These are phyloP conservation scores for Coleophora flavipennella DNA, from an alignment of 2,888 invertebrate genomes.

Conservation along the genomic window DNA sequence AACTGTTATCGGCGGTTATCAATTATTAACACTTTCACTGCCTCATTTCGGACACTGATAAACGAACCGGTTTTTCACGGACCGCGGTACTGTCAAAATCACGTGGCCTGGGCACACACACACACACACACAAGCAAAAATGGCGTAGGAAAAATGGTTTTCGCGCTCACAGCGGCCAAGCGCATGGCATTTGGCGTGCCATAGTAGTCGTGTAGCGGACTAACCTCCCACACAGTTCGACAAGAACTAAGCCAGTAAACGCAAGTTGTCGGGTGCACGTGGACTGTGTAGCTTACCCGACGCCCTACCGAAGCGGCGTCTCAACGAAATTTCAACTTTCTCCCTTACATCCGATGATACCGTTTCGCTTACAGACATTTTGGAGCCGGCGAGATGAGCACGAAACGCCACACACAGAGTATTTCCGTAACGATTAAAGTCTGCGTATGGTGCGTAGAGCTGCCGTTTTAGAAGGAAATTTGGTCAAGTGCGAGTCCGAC, in stretches of 20 bases:
- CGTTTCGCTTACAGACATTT: conserved; percentile 45
- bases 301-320: conserved; percentile 61
- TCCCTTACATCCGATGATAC: conserved; percentile 42
- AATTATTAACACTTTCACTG: conserved; percentile 40
- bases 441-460: conserved; percentile 45
- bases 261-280: conserved; percentile 68
- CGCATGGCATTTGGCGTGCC: conserved; percentile 57
- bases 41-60: conserved; percentile 9
- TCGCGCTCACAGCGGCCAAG: conserved; percentile 42
- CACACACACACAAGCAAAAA: conserved; percentile 42
- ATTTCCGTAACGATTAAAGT: conserved; percentile 60
- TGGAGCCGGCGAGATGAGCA: conserved; percentile 46
- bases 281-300: conserved; percentile 64
- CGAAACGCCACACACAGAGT: conserved; percentile 59
- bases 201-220: conserved; percentile 65
- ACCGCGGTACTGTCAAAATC: conserved; percentile 56
- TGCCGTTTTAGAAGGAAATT: conserved; percentile 31
- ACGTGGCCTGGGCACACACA: conserved; percentile 45
- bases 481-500: no score
- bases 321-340: conserved; percentile 59
- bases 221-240: conserved; percentile 70
- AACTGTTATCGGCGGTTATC: conserved; percentile 28
- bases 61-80: conserved; percentile 34
- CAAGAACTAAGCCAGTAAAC: conserved; percentile 70
- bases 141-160: conserved; percentile 44